phyloP scores from a whole-genome alignment of 2,888 invertebrate species.

The Glaucopsyche alexis region DNA sequence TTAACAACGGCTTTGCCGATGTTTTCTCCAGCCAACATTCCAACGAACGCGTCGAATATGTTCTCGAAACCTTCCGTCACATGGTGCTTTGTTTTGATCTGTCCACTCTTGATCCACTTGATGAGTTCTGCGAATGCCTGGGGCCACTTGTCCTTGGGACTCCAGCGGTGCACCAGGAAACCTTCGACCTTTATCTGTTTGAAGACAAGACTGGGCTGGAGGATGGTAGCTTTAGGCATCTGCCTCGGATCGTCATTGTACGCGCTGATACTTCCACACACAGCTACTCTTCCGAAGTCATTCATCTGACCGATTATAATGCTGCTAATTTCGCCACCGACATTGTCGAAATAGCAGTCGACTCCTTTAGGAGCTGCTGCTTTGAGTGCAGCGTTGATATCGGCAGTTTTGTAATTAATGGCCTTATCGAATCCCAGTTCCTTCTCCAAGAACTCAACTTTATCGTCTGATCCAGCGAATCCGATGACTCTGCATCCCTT shows the following conservation, averaged over 20 bases:
- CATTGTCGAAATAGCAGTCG: slow-evolving; percentile 89
- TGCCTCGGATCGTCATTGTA: slow-evolving; percentile 70
- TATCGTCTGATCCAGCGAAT: slow-evolving; percentile 85
- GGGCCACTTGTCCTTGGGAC: slow-evolving; percentile 52
- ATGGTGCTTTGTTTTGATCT: slow-evolving; percentile 80
- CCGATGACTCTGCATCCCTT: slow-evolving; percentile 83
- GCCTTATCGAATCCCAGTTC: slow-evolving; percentile 85
- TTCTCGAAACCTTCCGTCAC: slow-evolving; percentile 83
- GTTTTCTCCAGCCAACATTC: slow-evolving; percentile 72
- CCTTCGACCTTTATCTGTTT: slow-evolving; percentile 81
- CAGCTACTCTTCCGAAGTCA: slow-evolving; percentile 77
- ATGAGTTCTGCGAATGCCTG: slow-evolving; percentile 78
- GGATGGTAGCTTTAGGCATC: slow-evolving; percentile 44
- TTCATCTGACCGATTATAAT: slow-evolving; percentile 82
- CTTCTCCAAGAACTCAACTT: slow-evolving; percentile 83
- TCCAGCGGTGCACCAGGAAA: slow-evolving; percentile 68
- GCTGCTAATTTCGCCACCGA: slow-evolving; percentile 83
- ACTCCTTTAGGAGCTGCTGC: slow-evolving; percentile 84
- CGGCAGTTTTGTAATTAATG: slow-evolving; percentile 85
- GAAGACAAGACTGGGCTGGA: slow-evolving; percentile 73
- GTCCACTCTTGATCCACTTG: slow-evolving; percentile 80
- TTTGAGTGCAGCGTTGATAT: slow-evolving; percentile 76
- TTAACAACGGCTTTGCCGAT: slow-evolving; percentile 80
- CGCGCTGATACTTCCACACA: slow-evolving; percentile 82
- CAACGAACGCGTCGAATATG: slow-evolving; percentile 81